Base-by-base conservation (phyloP, 2,888 invertebrate species). In the Nomada goodeniana region DNA sequence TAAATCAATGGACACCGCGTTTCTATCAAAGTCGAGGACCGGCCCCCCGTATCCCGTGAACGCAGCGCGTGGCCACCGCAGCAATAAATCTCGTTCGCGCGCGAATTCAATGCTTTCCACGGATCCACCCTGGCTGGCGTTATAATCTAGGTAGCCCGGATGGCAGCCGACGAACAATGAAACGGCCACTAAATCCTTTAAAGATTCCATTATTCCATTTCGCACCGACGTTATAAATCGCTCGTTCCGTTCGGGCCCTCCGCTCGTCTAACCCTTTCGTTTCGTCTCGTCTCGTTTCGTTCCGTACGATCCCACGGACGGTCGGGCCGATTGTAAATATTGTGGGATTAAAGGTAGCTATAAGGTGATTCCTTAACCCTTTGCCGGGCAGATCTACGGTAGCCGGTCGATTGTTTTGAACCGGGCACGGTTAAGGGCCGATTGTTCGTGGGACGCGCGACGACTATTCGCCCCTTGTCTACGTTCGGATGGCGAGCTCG, bases 1-100 rank as follows among this genome's bases (percentile, higher is more conserved):
- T 91, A 91, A 91, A 92, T 92, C 91, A 90, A 64, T n/a, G 42
- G 18, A 13, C 18, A 44, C 79, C 76, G 57, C 64, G 75, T 67
- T 82, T 82, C 67, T 81, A 81, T 85, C 81, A 79, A 80, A 71
- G 76, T 74, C 73, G 53, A 65, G 11, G 47, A 60, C 47, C 20
- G 61, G 15, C 63, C 55, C 47, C 55, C 47, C 63, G 60, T 72
- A 55, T 57, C 67, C 20, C 11, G 18, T 65, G 26, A 52, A 69
- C 47, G 59, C n/a, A 26, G 57, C 78, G 60, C 72, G 71, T 71
- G 63, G 63, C 60, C 47, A 1, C 2, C 13, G 2, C 23, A 11
- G 70, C 52, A 67, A 71, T 82, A 83, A 87, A 87, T 87, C 65
- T 80, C 71, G 65, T 76, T 80, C 65, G 15, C 63, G 57, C 69